Conservation (phyloP, 2,888 invertebrate genomes). For the Fragum whitleyi region DNA sequence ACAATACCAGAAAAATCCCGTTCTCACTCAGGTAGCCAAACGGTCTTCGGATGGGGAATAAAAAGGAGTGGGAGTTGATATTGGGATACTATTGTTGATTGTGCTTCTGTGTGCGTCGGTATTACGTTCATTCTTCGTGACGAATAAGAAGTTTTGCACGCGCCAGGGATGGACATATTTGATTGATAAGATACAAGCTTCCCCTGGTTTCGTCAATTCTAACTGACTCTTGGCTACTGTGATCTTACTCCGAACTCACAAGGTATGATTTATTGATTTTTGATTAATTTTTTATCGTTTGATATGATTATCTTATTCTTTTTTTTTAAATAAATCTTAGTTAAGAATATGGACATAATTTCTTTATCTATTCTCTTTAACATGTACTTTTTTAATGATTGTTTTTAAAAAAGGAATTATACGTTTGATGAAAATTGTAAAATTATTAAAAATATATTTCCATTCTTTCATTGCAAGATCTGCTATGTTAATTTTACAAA, state of each 20-base stretch:
- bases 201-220: background rate
- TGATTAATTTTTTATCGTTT: background rate
- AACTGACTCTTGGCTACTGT: background rate
- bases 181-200: background rate
- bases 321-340: too few species aligned
- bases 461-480: too few species aligned
- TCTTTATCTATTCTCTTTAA: too few species aligned
- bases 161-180: background rate
- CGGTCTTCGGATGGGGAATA: background rate
- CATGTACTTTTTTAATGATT: too few species aligned
- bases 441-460: too few species aligned
- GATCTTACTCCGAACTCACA: background rate
- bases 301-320: too few species aligned
- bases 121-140: background rate
- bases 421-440: too few species aligned
- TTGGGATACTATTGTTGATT: background rate
- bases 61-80: background rate
- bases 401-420: too few species aligned
- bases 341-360: too few species aligned
- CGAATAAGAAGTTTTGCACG: background rate
- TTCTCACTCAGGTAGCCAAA: background rate
- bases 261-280: background rate
- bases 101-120: background rate
- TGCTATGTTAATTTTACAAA: too few species aligned
- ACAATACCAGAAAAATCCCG: background rate